Evolutionary conservation across 2,113 vertebrate species (phyloP).

Genomic region (Pluvianellus socialis): DNA sequence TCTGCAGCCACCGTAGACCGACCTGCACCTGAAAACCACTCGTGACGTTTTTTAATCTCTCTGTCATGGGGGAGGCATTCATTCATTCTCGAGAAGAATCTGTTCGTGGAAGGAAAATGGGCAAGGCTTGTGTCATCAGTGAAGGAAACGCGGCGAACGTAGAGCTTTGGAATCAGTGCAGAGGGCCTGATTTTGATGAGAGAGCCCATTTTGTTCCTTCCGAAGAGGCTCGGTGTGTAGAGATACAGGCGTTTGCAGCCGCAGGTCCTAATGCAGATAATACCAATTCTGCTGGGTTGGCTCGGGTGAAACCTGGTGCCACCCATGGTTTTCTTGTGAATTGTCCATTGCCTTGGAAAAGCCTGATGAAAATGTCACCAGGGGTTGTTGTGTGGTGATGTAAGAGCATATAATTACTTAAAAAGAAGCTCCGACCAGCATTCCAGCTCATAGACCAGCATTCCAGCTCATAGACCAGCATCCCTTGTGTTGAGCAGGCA

Average conservation of each 20-base stretch:
- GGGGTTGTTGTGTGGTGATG: background rate
- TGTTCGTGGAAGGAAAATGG: background rate
- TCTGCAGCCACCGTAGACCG: background rate
- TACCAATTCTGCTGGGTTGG: background rate
- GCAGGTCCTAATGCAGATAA: background rate
- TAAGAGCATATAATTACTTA: background rate
- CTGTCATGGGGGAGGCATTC: background rate
- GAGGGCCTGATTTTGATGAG: background rate
- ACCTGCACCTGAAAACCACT: background rate
- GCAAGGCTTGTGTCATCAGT: background rate
- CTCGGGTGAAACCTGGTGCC: background rate
- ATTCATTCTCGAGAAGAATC: background rate
- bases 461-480: background rate
- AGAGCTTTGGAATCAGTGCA: background rate
- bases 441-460: background rate
- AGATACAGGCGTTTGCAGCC: background rate
- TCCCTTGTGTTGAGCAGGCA: background rate
- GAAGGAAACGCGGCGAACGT: background rate
- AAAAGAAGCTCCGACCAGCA: background rate
- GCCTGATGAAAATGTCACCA: background rate
- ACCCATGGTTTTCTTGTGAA: background rate
- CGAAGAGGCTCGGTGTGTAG: background rate
- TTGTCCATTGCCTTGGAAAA: background rate
- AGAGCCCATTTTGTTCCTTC: background rate
- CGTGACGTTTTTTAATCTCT: background rate